Evolutionary conservation across 2,797 vertebrate genomes (phyloP), one percentile per base, ranked within the genome.

Genomic region (Chloroceryle amazona): DNA sequence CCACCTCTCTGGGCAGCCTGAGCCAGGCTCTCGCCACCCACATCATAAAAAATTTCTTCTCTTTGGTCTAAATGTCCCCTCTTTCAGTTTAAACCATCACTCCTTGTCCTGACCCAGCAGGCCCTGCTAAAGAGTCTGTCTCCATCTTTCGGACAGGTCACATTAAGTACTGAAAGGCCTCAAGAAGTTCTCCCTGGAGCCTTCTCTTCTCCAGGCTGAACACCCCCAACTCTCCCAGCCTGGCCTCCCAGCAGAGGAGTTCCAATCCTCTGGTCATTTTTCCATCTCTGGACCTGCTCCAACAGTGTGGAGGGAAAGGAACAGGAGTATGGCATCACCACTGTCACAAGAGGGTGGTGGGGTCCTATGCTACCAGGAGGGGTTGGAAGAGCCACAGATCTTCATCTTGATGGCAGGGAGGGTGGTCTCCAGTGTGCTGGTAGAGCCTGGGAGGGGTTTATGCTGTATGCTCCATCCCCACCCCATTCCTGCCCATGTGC

Each of bases 401-500:
- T 80, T 46, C 26, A 10, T 13, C 33, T 22, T 0, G 1, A 2
- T 5, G 37, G n/a, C 29, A 29, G 60, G 35, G 41, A 72, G 39
- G 42, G 15, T 14, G 63, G 11, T 25, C 26, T 51, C 23, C 37
- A 8, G 1, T 1, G 10, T 11, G 33, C 49, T 62, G 37, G 26
- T 14, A 26, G n/a, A 65, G 31, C 20, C 62, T 47, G 33, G 13
- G 20, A 51, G 15, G 8, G 11, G n/a, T 8, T 26, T 20, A 8
- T 0, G 3, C 11, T 6, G 0, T 18, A 2, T 0, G 1, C 23
- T 15, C 13, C 29, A 44, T 4, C 13, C 49, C 4, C 8, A 1
- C 1, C 0, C 16, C 29, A 4, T 9, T 51, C 37, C 80, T 62
- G 70, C 65, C 60, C 35, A 39, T 8, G 0, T 3, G 0, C 37